Base-by-base conservation (phyloP, 2,797 vertebrate species). In the Oreonectes daqikongensis region DNA sequence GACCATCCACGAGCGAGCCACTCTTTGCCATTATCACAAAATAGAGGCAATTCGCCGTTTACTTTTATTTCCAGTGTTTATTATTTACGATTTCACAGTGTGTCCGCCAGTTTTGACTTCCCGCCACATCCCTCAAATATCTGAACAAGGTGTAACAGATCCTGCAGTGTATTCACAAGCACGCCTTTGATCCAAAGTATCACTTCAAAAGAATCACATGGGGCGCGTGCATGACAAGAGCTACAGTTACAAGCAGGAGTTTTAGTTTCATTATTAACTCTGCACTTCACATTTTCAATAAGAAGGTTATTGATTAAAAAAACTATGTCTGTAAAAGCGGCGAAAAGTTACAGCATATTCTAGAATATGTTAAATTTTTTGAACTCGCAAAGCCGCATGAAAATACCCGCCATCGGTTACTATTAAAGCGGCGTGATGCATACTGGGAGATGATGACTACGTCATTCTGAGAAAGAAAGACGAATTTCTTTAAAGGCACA, bases 351-450 rank as follows among this genome's bases (percentile, higher is more conserved):
- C n/a, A n/a, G 22, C 24, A 10, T 22, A 17, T 12, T 22, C 1
- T 1, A 40, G 17, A 40, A 20, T 5, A 28, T 24, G 40, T n/a
- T n/a, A n/a, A n/a, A n/a, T n/a, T 15, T 24, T 52, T 53, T 65
- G 22, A 74, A 42, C 12, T 8, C 5, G 26, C 30, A 35, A 1
- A 73, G 44, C 84, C 82, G 83, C 30, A 42, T 83, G 86, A 69
- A 92, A 92, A 90, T 84, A 83, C 91, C 91, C 92, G 91, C 90
- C 89, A 86, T 87, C 12, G 86, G 77, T 84, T 59, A 86, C 83
- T 75, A 89, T 90, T 88, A 69, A 86, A 86, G 85, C 84, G 84
- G 66, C 81, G 88, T 84, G 68, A 85, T 80, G 91, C 86, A 89
- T 88, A 86, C 82, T 90, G 88, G 90, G 87, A 91, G 81, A 64